Evolutionary conservation across 2,888 invertebrate genomes (phyloP), one percentile per base, ranked within the genome.

Genomic region (Eupithecia centaureata): DNA sequence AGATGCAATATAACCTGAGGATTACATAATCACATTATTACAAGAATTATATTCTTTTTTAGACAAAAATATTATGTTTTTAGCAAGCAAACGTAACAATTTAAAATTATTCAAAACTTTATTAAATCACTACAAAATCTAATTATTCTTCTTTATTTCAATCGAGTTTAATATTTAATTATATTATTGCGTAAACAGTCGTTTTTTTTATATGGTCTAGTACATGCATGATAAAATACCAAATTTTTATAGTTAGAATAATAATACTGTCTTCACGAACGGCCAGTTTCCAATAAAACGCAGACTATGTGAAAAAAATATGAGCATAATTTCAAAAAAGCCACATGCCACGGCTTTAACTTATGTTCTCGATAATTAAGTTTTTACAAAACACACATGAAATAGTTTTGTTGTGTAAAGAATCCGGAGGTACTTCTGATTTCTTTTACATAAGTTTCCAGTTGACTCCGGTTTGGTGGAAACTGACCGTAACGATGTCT

Each of bases 31-130:
- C 3, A 22, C 22, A 47, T 4, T 12, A 47, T 47, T 22, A 22
- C 18, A 10, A 22, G 22, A 47, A 47, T 47, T 22, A 10, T 47
- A 47, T 47, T 47, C 22, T 22, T 12, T 2, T 18, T 18, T 47
- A 12, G 42, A n/a, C n/a, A 18, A 10, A 18, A 18, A 5, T 18
- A 18, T 10, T 10, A 47, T 4, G 1, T 35, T n/a, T n/a, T 47
- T 47, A 22, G 47, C 47, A 42, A 42, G 42, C 22, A 47, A 47
- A 47, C 22, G 12, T 47, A 47, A 47, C 47, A 47, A 18, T 42
- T 47, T 22, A 22, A 47, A 10, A 47, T 10, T 22, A 22, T 42
- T 18, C 42, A 42, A 38, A 47, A 4, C 1, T 22, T 22, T 47
- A 42, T 47, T 22, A 22, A 18, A 42, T n/a, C n/a, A n/a, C n/a